Percentiles rank a stretch among this genome's conserved stretches.
phyloP scores from a whole-genome alignment of 1,140 invertebrate genomes.

The Leptestheria dahalacensis region DNA sequence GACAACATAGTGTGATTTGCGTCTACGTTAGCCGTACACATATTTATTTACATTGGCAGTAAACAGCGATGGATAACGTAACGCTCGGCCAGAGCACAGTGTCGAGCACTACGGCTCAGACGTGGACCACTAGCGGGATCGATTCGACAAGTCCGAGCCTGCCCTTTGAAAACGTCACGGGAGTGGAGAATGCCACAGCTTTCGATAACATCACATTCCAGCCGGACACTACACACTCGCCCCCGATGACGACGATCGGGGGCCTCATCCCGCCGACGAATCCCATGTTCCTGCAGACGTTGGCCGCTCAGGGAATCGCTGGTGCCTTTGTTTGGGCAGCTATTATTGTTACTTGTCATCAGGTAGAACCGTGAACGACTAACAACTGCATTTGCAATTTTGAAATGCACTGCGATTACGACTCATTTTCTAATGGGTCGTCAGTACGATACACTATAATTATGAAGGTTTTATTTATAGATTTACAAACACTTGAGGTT shows the following conservation, averaged over 20 bases:
- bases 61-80: too few species aligned
- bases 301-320: slow-evolving; percentile 78
- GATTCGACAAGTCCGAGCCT: too few species aligned
- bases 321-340: slow-evolving; percentile 89
- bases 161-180: neutral
- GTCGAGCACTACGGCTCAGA: too few species aligned
- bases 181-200: neutral
- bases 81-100: too few species aligned
- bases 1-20: too few species aligned
- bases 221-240: neutral
- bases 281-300: slow-evolving; percentile 77
- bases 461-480: slow-evolving; percentile 34
- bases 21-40: too few species aligned
- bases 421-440: slow-evolving; percentile 2
- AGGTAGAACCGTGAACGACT: too few species aligned
- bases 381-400: too few species aligned
- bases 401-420: too few species aligned
- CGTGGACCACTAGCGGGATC: too few species aligned
- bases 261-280: neutral
- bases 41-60: too few species aligned
- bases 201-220: too few species aligned
- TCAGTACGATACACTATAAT: neutral
- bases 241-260: neutral
- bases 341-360: slow-evolving; percentile 91
- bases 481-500: slow-evolving; percentile 87